Conservation (phyloP, 2,797 vertebrate species). For the Cyclura pinguis region DNA sequence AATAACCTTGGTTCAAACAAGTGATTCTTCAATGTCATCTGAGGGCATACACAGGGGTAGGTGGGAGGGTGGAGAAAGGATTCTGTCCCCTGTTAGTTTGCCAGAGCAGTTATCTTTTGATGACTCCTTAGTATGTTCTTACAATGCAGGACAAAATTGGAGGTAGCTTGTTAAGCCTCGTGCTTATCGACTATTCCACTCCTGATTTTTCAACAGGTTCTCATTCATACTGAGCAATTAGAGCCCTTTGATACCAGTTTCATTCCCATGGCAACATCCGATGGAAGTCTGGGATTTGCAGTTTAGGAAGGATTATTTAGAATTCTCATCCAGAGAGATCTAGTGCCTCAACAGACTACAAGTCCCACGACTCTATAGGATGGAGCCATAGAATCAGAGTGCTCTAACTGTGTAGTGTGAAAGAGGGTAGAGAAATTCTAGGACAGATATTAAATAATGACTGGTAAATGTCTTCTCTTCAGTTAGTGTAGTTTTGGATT, state of each 20-base stretch:
- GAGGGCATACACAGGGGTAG: neutral
- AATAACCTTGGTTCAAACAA: neutral
- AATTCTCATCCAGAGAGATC: too few relatives aligned
- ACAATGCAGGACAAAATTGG: neutral
- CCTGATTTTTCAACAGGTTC: neutral
- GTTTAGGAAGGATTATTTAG: too few relatives aligned
- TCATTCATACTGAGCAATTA: too few relatives aligned
- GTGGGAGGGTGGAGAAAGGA: neutral
- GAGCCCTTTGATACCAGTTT: too few relatives aligned
- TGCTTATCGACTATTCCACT: neutral
- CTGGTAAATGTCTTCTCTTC: neutral
- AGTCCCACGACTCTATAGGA: too few relatives aligned
- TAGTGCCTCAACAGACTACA: too few relatives aligned
- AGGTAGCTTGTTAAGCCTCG: neutral
- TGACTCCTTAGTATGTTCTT: neutral
- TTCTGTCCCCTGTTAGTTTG: neutral
- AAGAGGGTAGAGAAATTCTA: neutral
- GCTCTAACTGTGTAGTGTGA: too few relatives aligned
- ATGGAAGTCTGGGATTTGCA: too few relatives aligned
- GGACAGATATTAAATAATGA: neutral
- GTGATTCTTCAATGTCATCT: neutral
- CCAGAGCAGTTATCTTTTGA: neutral
- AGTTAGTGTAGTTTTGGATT: neutral
- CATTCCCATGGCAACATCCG: too few relatives aligned
- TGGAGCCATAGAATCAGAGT: too few relatives aligned